Base-by-base conservation (phyloP, 2,797 vertebrate species). In the Halcyon leucocephala region DNA sequence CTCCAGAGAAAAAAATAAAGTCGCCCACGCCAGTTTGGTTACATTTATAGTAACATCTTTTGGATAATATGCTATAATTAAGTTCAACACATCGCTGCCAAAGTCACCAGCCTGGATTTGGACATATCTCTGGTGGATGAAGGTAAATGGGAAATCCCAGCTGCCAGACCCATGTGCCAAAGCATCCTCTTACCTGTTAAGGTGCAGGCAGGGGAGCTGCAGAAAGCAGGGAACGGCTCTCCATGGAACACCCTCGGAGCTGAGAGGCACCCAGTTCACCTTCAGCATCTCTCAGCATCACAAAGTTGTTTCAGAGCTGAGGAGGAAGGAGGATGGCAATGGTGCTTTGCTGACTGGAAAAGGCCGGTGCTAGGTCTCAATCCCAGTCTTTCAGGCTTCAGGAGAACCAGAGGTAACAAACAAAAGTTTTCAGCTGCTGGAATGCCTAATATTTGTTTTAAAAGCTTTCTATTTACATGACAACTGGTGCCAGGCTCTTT, bases 381-480 rank as follows among this genome's bases (percentile, higher is more conserved):
- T 37, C 62, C 12, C 49, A 11, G 10, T 44, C 31, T 15, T 11
- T 18, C 25, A 28, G 22, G 3, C 76, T 88, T 61, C 37, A 31
- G 42, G 41, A 83, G 41, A 74, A 73, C 7, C 41, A 69, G 85
- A 55, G 67, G 82, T 82, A 86, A 33, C 81, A 73, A 89, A 79
- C 10, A 41, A 26, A 72, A 80, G 37, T 58, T 93, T 80, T 33
- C 69, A 28, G 41, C 12, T 29, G 15, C 37, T 78, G 54, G 71
- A 85, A 92, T 33, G 31, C 1, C 2, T 33, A 66, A 4, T 89
- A 31, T 74, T 95, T 93, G 76, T 55, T 96, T 93, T 73, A 67
- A 91, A 94, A 81, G 29, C 84, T 78, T 93, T 42, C 86, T 89
- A 78, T 91, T 92, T 96, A 92, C 78, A 65, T 80, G 42, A 85